Evolutionary conservation across 2,888 invertebrate species (phyloP), one percentile per base, ranked within the genome.

Genomic region (Melikaiella ostensackeni): DNA sequence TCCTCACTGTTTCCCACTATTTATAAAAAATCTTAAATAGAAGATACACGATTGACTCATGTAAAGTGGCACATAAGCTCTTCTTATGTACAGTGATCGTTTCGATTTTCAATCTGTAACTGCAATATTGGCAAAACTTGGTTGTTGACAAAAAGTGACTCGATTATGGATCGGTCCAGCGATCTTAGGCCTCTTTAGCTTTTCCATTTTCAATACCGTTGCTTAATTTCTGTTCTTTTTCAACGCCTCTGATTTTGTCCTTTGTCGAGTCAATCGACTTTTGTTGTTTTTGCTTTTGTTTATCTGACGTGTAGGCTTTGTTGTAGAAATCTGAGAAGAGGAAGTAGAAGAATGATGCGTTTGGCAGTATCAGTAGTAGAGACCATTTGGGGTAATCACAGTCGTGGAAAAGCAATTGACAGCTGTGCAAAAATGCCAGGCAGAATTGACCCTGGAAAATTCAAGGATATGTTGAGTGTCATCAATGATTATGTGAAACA

Each of bases 271-370:
- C 55, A 30, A 46, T 78, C 13, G 62, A n/a, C 9, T 75, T 75
- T 13, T 63, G 9, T 19, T 79, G 78, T n/a, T 82, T 75, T 13
- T 75, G 70, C 19, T 57, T 30, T n/a, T 80, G 78, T 27, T 83
- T 75, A 9, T 79, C 81, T 19, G 80, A 61, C 2, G 80, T 80
- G 90, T 97, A 97, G 0, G 96, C 94, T 88, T 96, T 95, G 86
- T 95, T 95, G 92, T 98, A 98, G 93, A 98, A 98, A 88, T 98
- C 96, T 80, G 95, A 95, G 93, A 98, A 98, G 81, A 98, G 94
- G 89, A 97, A 95, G 91, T 98, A 97, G 93, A 98, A 98, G 93
- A 98, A 96, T 75, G 98, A 94, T 13, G 97, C 97, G 92, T 98
- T 98, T 13, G 97, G 96, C 27, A 97, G 94, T 74, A 97, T 98